A percentile compares a stretch with the other conserved stretches of the same genome.
These are phyloP conservation scores for Cyrtodaria siliqua DNA, from an alignment of 2,888 invertebrate species.

Conservation along the genomic window DNA sequence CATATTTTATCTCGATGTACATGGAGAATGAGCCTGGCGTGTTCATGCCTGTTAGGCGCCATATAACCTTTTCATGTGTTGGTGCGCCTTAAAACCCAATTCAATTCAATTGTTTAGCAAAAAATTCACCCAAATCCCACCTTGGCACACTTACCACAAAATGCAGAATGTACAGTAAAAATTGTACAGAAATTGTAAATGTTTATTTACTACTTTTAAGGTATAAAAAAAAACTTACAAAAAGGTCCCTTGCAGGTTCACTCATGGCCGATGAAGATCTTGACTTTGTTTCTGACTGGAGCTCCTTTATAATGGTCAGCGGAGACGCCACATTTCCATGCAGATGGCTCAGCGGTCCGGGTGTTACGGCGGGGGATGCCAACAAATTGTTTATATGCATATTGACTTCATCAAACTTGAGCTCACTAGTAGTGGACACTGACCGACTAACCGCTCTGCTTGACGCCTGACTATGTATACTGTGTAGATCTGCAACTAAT, in stretches of 20 bases:
- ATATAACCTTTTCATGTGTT: too few relatives aligned
- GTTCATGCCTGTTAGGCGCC: too few relatives aligned
- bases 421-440: slow-evolving; percentile 62
- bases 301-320: slow-evolving; percentile 34
- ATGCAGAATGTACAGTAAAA: too few relatives aligned
- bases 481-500: slow-evolving; percentile 53
- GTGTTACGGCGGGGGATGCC: slow-evolving; percentile 69
- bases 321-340: slow-evolving; percentile 30
- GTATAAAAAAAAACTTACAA: too few relatives aligned
- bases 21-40: too few relatives aligned
- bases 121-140: too few relatives aligned
- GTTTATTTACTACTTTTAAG: too few relatives aligned
- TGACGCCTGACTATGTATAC: slow-evolving; percentile 59
- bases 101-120: too few relatives aligned
- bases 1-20: too few relatives aligned
- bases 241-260: slow-evolving; percentile 59
- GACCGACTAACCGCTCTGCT: slow-evolving; percentile 69
- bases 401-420: slow-evolving; percentile 65
- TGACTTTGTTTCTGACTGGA: slow-evolving; percentile 22
- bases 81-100: too few relatives aligned
- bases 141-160: too few relatives aligned
- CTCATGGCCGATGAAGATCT: slow-evolving; percentile 61
- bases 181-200: too few relatives aligned
- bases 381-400: slow-evolving; percentile 67
- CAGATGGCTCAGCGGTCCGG: slow-evolving; percentile 33